Evolutionary conservation across 2,797 vertebrate species (phyloP).

Genomic region (Propithecus deckenii): DNA sequence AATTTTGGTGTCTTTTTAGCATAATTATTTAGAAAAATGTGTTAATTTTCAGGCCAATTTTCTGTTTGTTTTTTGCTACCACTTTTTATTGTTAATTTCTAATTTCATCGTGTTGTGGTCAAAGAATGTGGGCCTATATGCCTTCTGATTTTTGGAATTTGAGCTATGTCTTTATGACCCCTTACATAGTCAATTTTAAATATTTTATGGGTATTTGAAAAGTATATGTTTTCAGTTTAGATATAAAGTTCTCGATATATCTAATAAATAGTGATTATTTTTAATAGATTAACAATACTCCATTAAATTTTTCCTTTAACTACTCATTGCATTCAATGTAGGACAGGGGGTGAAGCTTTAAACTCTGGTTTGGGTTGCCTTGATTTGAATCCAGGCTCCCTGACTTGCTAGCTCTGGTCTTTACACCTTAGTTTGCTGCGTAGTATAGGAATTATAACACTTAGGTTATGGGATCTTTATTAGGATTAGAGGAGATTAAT

Average conservation of each 20-base stretch:
- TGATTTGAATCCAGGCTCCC: background rate
- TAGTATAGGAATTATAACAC: background rate
- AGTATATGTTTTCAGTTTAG: slow-evolving; percentile 18
- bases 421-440: background rate
- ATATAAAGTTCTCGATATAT: background rate
- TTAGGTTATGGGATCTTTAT: background rate
- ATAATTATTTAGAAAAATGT: slow-evolving; percentile 12
- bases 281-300: background rate
- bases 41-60: background rate
- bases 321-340: background rate
- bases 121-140: background rate
- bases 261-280: slow-evolving; percentile 21
- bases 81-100: background rate
- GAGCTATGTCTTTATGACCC: background rate
- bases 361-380: background rate
- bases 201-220: background rate
- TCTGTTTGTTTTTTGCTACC: background rate
- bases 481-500: background rate
- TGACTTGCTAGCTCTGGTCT: background rate
- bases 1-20: background rate
- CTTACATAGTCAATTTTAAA: background rate
- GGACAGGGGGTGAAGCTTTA: background rate
- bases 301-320: background rate
- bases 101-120: background rate
- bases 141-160: background rate